A percentile compares a stretch with the other conserved stretches of the same genome.
Evolutionary conservation across 2,888 invertebrate genomes (phyloP).

Genomic region (Nymphalis urticae): DNA sequence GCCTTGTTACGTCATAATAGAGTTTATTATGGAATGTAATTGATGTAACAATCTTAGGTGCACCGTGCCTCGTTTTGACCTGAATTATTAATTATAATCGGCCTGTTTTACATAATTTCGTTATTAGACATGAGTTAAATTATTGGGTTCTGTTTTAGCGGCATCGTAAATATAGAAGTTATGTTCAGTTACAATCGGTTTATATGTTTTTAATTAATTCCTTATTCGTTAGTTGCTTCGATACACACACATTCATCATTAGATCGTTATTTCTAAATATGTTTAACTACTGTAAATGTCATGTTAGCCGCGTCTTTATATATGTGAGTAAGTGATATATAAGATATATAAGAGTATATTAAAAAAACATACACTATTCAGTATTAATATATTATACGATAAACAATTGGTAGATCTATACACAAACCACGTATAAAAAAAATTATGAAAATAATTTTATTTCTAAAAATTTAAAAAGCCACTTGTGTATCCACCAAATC

Average conservation of each 20-base stretch:
- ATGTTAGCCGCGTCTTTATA: background rate
- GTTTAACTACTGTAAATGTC: constrained; percentile 15
- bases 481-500: no score
- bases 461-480: no score
- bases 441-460: no score
- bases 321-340: constrained; percentile 9
- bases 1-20: constrained; percentile 38
- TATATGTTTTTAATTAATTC: constrained; percentile 74
- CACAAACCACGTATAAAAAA: no score
- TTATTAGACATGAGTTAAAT: constrained; percentile 74
- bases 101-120: constrained; percentile 76
- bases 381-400: constrained; percentile 6
- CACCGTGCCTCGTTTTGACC: constrained; percentile 53
- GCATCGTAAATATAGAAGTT: constrained; percentile 70
- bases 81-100: constrained; percentile 77
- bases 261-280: constrained; percentile 26
- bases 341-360: no score
- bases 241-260: constrained; percentile 23
- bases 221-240: constrained; percentile 53
- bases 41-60: constrained; percentile 51
- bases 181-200: constrained; percentile 54
- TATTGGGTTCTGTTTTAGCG: constrained; percentile 74
- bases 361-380: constrained; percentile 2
- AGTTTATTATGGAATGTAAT: constrained; percentile 41
- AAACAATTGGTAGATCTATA: no score